Base-by-base conservation (phyloP, 2,113 vertebrate species). In the Heterotilapia buettikoferi region DNA sequence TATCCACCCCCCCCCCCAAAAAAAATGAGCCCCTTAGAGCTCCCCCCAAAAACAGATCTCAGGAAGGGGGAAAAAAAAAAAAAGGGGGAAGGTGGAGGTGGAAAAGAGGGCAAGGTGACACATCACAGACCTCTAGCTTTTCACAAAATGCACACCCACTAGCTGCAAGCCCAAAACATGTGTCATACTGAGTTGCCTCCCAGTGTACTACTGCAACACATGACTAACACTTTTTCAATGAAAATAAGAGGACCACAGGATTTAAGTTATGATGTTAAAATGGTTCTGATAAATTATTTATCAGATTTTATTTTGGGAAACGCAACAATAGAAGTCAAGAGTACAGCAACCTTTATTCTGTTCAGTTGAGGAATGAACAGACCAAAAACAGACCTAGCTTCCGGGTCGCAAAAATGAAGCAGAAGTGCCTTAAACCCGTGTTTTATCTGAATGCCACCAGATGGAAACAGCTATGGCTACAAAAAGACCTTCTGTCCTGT, bases 101-200 rank as follows among this genome's bases (percentile, higher is more conserved):
- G 86, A 86, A 91, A 90, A 89, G 59, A 56, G 16, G 59, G 9
- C 59, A 33, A 63, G 59, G 45, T 90, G 90, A 93, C 90, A 91
- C 94, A 93, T 94, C 91, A 90, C 87, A 88, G 26, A 87, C 87
- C 83, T 87, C 53, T 73, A 85, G 84, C 73, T 76, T 61, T 76
- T 63, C 31, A n/a, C 61, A 36, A 33, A 54, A 36, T 38, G 14
- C 66, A 38, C 82, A 50, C 80, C 19, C 82, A 57, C 82, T 13
- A 90, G 50, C 47, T 11, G 12, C 82, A 83, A 68, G 47, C 68
- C 26, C 63, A 13, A 59, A 61, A 57, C 83, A 89, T 92, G 91
- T 78, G 89, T 85, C 91, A 87, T 56, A 47, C 82, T 6, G 38
- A 79, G 79, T 2, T 43, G 68, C 59, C 61, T 73, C 57, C 45